phyloP scores from a whole-genome alignment of 2,888 invertebrate genomes.

The Drosophila falleni region DNA sequence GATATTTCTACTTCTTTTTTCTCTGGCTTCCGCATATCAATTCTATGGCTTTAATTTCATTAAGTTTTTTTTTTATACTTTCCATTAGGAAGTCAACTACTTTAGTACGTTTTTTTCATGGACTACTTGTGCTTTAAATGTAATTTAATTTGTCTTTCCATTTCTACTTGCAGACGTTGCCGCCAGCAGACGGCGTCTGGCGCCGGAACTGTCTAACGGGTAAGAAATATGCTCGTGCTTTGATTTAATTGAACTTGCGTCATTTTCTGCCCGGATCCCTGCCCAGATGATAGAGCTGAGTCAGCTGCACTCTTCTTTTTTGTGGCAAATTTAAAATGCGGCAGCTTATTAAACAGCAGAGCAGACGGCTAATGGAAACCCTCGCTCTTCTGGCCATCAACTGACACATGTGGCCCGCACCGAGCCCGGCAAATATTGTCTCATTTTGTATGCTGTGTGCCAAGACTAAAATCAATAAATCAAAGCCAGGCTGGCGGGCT shows the following conservation, averaged over 20 bases:
- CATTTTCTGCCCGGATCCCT: constrained; percentile 36
- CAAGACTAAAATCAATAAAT: constrained; percentile 79
- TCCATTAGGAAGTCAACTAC: constrained; percentile 29
- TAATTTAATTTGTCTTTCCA: constrained; percentile 81
- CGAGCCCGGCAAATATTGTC: constrained; percentile 71
- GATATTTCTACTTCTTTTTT: constrained; percentile 5
- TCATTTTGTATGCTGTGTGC: constrained; percentile 78
- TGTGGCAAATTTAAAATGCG: constrained; percentile 65
- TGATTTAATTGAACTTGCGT: constrained; percentile 79
- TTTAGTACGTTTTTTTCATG: constrained; percentile 32
- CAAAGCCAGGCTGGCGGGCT: constrained; percentile 62
- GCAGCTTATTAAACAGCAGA: constrained; percentile 65
- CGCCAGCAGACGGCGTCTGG: constrained; percentile 78
- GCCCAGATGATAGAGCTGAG: not conserved
- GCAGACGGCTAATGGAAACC: constrained; percentile 58
- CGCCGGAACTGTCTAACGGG: constrained; percentile 80
- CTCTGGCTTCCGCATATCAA: constrained; percentile 39
- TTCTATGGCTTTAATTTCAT: constrained; percentile 38
- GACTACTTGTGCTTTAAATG: constrained; percentile 67
- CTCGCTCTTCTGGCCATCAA: constrained; percentile 10
- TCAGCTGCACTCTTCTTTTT: constrained; percentile 47
- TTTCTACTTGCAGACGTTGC: constrained; percentile 70
- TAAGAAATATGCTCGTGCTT: constrained; percentile 78
- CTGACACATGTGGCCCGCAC: constrained; percentile 56
- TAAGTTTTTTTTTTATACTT: constrained; percentile 17